Percentiles rank a stretch among this genome's conserved stretches.
Conservation (phyloP, 2,113 vertebrate species). For the Aldabrachelys gigantea region DNA sequence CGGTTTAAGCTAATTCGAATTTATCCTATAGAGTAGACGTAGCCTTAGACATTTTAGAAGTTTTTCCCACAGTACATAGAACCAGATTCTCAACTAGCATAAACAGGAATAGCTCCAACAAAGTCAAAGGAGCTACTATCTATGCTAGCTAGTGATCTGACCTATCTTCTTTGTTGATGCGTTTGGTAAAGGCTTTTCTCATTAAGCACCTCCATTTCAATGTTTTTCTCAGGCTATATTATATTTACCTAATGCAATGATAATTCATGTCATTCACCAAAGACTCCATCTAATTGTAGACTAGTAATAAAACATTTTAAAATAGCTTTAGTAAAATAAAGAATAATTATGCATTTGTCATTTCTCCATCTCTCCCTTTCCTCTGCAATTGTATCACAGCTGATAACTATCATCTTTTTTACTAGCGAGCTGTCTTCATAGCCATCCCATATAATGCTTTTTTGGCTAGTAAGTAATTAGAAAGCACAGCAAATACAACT, state of each 20-base stretch:
- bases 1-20: no score
- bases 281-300: constrained; percentile 32
- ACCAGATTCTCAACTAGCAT: background rate
- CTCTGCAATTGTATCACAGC: background rate
- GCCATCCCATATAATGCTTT: background rate
- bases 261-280: background rate
- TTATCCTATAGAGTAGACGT: no score
- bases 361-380: constrained; percentile 1
- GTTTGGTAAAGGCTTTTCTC: background rate
- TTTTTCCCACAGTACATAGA: accelerated
- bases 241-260: constrained; percentile 1
- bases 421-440: constrained; percentile 34
- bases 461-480: background rate
- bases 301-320: constrained; percentile 34
- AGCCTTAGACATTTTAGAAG: background rate
- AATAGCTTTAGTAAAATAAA: constrained; percentile 13
- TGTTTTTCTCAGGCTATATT: background rate
- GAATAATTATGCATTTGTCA: constrained; percentile 27
- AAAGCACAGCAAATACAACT: background rate
- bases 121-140: background rate
- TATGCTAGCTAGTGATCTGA: background rate
- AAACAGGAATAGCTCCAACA: background rate
- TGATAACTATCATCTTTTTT: constrained; percentile 1
- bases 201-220: background rate
- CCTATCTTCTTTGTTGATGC: background rate